These are phyloP conservation scores for Dasypogon diadema DNA, from an alignment of 2,888 invertebrate genomes.

Conservation along the genomic window DNA sequence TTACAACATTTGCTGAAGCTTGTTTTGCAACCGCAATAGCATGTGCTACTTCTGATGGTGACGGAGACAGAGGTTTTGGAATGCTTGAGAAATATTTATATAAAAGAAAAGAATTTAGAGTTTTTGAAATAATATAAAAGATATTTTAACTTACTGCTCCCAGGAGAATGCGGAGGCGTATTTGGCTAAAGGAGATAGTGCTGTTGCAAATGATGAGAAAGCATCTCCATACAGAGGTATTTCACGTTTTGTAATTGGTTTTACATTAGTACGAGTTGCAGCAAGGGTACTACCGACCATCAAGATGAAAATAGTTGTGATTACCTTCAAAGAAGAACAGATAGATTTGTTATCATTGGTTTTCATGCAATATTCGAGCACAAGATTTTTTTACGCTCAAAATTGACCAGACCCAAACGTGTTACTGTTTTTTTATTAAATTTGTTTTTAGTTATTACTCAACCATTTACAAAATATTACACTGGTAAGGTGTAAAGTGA, in stretches of 20 bases:
- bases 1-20: conserved; percentile 77
- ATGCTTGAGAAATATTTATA: background rate
- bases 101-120: no score
- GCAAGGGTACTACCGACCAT: background rate
- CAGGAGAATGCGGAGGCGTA: conserved; percentile 17
- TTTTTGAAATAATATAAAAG: no score
- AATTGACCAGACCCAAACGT: background rate
- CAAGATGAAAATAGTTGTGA: background rate
- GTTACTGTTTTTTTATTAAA: background rate
- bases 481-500: no score
- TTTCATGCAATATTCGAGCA: no score
- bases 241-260: conserved; percentile 16
- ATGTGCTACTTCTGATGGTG: conserved; percentile 77
- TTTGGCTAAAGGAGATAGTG: conserved; percentile 1
- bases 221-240: conserved; percentile 11
- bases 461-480: no score
- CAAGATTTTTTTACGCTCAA: background rate
- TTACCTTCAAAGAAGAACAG: no score
- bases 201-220: background rate
- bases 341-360: no score
- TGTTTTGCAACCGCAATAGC: conserved; percentile 81
- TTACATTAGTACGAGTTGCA: background rate
- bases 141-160: background rate
- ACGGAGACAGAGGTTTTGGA: conserved; percentile 62
- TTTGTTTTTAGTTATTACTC: no score